Evolutionary conservation across 1,140 invertebrate species (phyloP), one percentile per base, ranked within the genome.

Genomic region (Diorhabda sublineata): DNA sequence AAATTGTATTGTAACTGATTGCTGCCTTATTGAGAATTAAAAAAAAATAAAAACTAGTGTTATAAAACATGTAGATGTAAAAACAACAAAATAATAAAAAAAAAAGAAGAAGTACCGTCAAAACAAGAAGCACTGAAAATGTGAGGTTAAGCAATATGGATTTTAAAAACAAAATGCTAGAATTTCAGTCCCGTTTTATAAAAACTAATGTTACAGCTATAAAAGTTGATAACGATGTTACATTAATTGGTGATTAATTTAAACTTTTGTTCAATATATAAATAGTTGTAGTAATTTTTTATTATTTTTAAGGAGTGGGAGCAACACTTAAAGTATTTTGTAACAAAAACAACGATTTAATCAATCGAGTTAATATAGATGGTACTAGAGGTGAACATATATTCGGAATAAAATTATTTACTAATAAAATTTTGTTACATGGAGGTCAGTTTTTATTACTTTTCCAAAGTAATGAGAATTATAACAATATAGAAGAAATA

Each of bases 131-230:
- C n/a, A n/a, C n/a, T 52, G 2, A 52, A 52, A 52, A 52, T 52
- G 47, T 52, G 47, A 52, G 47, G 47, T 52, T 52, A 52, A n/a
- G 4, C 47, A 6, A 52, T 52, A 52, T 52, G 47, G 2, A 52
- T 52, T 52, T 2, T 6, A 52, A 52, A 52, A 52, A 3, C 47
- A 52, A 41, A 9, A 65, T 65, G 64, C 58, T 67, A 44, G 42
- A 11, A 11, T 70, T 67, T 52, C 3, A 71, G 58, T 69, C 66
- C 42, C 26, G 77, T 56, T 69, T 81, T 5, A 74, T 82, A 58
- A 80, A 79, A 73, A 82, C 81, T 2, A 81, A 86, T 74, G 80
- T 85, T 5, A 80, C 84, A 9, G 80, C 81, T 59, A 75, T 85
- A 45, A 80, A 79, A 66, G 77, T 80, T 65, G 26, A 80, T 43